Conservation (phyloP, 2,797 vertebrate genomes). For the Phoxinus dragarum region DNA sequence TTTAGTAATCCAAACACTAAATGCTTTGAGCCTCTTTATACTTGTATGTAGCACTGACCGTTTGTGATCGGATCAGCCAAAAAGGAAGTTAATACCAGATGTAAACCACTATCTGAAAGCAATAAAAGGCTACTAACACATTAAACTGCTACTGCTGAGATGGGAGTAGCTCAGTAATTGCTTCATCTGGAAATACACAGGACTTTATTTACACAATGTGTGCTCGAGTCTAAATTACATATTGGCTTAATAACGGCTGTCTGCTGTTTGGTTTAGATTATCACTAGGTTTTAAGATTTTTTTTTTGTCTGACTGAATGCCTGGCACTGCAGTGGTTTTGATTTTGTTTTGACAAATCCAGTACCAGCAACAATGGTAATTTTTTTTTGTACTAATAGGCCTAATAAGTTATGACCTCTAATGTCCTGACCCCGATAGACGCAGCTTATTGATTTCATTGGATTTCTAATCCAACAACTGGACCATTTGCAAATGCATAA, state of each 20-base stretch:
- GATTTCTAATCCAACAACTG: neutral
- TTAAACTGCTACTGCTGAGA: constrained; percentile 27
- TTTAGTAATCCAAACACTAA: neutral
- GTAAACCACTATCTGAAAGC: constrained; percentile 17
- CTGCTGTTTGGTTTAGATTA: constrained; percentile 28
- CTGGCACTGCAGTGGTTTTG: constrained; percentile 1
- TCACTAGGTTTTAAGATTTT: constrained; percentile 6
- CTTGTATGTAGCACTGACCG: neutral
- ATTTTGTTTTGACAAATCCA: neutral
- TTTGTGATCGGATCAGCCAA: constrained; percentile 5
- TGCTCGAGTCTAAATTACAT: constrained; percentile 33
- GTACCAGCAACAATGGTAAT: neutral
- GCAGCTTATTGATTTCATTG: neutral
- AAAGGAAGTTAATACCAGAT: constrained; percentile 17
- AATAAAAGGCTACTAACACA: constrained; percentile 32
- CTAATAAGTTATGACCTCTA: constrained; percentile 3
- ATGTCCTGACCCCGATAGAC: neutral
- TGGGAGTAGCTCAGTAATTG: constrained; percentile 31
- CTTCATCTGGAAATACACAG: constrained; percentile 26
- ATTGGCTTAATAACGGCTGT: constrained; percentile 36
- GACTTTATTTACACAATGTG: constrained; percentile 36
- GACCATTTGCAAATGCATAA: constrained; percentile 15
- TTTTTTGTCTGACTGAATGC: constrained; percentile 24
- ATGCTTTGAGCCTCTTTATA: neutral
- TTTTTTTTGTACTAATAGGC: neutral